Evolutionary conservation across 2,888 invertebrate species (phyloP), one percentile per base, ranked within the genome.

Genomic region (Tortricodes alternella): DNA sequence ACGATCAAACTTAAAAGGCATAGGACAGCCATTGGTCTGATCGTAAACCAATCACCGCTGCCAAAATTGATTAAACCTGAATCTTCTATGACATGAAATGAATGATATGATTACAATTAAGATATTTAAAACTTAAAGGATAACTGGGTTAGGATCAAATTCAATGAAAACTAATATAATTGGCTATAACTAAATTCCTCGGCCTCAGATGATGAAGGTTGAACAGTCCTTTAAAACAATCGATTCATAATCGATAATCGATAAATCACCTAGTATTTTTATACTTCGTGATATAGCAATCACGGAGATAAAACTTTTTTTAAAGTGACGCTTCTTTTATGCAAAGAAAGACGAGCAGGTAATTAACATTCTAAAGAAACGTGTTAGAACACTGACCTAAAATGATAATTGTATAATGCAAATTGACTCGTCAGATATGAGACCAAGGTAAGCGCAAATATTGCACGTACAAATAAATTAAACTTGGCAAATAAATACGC

Each of bases 371-470:
- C 41, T 48, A 43, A 35, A 43, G 32, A 18, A 49, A 7, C 46
- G 16, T 11, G 21, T 35, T 49, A 48, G 15, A 11, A 43, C 24
- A 29, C 52, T 46, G 52, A 58, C 35, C 51, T 43, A 52, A 52
- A 58, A 44, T 57, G 44, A 57, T 50, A 57, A 57, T 44, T 50
- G 13, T 35, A 21, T n/a, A 27, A 55, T 55, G 41, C 48, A 41
- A 55, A 55, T 55, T 49, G 27, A 34, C 48, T 41, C 41, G 23
- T 53, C 19, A 48, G 39, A 48, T 53, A 55, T 21, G 39, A 29
- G n/a, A 8, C 48, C 34, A 43, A 43, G 27, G 46, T 55, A 48
- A 15, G 27, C 21, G 41, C 35, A 49, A 49, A 49, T 49, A 49
- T 55, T 55, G 56, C 49, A 50, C 37, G 16, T 27, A 29, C 8